Evolutionary conservation across 92 coral and sea anemone species (phyloP).

Genomic region (Phenganax subtilis): DNA sequence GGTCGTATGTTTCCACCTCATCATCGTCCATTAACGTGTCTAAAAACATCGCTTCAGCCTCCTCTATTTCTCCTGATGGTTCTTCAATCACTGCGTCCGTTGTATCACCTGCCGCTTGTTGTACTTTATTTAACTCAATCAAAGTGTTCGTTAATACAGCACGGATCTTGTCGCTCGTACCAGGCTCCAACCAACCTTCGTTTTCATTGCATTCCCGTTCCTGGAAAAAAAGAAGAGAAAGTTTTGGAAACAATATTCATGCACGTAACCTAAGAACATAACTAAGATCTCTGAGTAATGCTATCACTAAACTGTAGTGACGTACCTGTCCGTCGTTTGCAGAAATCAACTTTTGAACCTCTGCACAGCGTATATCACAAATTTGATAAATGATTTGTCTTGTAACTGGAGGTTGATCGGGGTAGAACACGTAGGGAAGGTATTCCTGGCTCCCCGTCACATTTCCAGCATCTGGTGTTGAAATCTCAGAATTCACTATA

Average conservation of each 20-base stretch:
- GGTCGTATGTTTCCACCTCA: conserved; percentile 79
- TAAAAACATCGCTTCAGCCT: conserved; percentile 61
- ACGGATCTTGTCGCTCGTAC: conserved; percentile 72
- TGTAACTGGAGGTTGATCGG: conserved; percentile 68
- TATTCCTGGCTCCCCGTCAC: conserved; percentile 48
- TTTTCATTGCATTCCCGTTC: conserved; percentile 72
- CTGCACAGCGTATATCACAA: conserved; percentile 83
- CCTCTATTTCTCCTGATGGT: conserved; percentile 53
- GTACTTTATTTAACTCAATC: conserved; percentile 52
- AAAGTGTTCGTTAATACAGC: conserved; percentile 62
- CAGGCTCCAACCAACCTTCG: conserved; percentile 89
- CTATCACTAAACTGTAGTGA: neutral
- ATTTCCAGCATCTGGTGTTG: conserved; percentile 18
- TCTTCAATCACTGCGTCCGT: conserved; percentile 29
- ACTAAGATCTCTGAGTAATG: too few species aligned
- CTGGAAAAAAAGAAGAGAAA: conserved; percentile 32
- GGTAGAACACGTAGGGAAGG: conserved; percentile 77
- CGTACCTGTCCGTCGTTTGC: conserved; percentile 88
- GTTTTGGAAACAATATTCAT: too few species aligned
- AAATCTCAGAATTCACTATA: conserved; percentile 15
- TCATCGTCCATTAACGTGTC: conserved; percentile 80
- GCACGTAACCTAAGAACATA: too few species aligned
- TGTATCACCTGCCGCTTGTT: conserved; percentile 41
- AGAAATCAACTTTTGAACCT: conserved; percentile 70
- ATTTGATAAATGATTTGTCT: conserved; percentile 81